These are phyloP conservation scores for Strigamia maritima DNA, from an alignment of 2,888 invertebrate genomes.

Conservation along the genomic window DNA sequence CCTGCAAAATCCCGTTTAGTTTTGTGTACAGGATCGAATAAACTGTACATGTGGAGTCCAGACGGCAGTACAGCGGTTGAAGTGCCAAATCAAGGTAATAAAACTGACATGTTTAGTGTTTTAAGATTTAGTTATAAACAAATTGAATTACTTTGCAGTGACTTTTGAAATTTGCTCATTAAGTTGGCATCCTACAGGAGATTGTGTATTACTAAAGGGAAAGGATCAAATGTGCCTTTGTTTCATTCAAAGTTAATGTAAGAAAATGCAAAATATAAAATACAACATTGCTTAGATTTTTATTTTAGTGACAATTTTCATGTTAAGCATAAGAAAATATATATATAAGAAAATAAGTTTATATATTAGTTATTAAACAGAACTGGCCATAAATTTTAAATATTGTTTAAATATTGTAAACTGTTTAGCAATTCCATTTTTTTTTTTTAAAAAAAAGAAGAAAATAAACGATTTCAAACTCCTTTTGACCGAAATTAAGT, in stretches of 20 bases:
- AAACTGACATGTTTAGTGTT: background rate
- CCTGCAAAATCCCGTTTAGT: slow-evolving; percentile 51
- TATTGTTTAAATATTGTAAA: too few species aligned
- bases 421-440: too few species aligned
- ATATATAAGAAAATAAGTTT: too few species aligned
- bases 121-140: background rate
- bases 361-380: too few species aligned
- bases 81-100: slow-evolving; percentile 36
- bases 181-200: background rate
- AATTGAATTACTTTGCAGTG: slow-evolving; percentile 21
- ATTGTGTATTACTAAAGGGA: background rate
- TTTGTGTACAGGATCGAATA: slow-evolving; percentile 52
- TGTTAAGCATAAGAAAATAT: background rate
- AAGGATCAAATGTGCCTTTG: slow-evolving; percentile 28
- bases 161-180: slow-evolving; percentile 9
- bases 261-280: background rate
- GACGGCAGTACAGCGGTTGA: slow-evolving; percentile 39
- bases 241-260: background rate
- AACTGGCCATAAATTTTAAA: too few species aligned
- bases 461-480: too few species aligned
- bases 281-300: slow-evolving; percentile 11
- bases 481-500: too few species aligned
- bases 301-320: slow-evolving; percentile 12
- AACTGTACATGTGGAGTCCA: slow-evolving; percentile 55
- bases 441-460: too few species aligned